These are phyloP conservation scores for Salvelinus alpinus DNA, from an alignment of 2,113 vertebrate species.

Conservation along the genomic window DNA sequence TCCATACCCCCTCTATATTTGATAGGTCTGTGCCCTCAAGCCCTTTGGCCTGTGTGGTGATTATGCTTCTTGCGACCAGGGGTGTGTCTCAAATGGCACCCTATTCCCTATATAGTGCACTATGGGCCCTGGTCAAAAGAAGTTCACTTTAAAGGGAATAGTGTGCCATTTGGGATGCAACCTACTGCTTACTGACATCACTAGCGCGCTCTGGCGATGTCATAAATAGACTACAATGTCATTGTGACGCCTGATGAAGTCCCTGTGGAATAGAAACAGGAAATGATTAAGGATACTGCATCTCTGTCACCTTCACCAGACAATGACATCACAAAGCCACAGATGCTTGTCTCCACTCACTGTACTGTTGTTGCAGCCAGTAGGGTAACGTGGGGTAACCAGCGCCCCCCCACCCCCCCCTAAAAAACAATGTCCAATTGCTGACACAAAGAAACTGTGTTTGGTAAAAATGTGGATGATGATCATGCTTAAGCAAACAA, in stretches of 20 bases:
- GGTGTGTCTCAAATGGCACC: neutral
- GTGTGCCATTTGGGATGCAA: no score
- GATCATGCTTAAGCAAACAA: no score
- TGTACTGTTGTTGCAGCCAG: no score
- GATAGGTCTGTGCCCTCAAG: conserved; percentile 31
- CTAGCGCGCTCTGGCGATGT: conserved; percentile 4
- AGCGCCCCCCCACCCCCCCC: no score
- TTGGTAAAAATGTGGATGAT: no score
- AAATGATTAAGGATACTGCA: neutral
- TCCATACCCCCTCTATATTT: conserved; percentile 41
- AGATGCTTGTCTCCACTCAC: neutral
- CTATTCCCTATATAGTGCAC: no score
- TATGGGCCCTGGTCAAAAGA: no score
- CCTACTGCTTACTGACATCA: conserved; percentile 9
- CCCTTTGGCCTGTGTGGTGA: conserved; percentile 7
- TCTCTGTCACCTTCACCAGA: conserved; percentile 16
- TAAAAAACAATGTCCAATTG: no score
- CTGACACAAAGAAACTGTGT: no score
- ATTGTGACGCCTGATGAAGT: neutral
- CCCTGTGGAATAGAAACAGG: neutral
- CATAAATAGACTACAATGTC: conserved; percentile 30
- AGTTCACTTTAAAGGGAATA: no score
- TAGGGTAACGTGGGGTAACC: no score
- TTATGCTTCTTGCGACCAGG: conserved; percentile 7
- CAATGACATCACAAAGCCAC: neutral